Evolutionary conservation across 2,113 vertebrate species (phyloP).

Genomic region (Hippolais icterina): DNA sequence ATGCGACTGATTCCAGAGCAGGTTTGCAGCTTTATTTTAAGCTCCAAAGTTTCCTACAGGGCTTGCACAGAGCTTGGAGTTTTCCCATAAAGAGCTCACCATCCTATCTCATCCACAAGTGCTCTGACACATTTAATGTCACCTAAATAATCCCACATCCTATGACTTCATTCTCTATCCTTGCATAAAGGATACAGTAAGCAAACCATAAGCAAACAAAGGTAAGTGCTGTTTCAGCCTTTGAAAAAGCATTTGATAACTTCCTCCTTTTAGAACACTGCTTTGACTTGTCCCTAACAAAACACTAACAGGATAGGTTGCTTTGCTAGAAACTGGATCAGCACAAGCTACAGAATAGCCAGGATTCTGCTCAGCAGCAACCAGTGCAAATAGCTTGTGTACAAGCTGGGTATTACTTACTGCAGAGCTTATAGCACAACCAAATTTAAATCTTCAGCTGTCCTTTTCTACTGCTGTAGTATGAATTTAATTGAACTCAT

Average conservation of each 20-base stretch:
- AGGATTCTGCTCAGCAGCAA: not conserved
- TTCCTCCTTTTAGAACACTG: not conserved
- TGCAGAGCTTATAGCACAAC: not conserved
- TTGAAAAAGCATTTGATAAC: not conserved
- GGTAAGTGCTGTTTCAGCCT: not conserved
- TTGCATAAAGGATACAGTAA: not conserved
- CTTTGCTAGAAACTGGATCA: not conserved
- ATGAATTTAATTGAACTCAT: not conserved
- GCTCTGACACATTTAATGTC: not conserved
- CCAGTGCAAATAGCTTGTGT: not conserved
- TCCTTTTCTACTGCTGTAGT: not conserved
- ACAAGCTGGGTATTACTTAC: not conserved
- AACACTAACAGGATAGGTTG: not conserved
- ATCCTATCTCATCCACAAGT: not conserved
- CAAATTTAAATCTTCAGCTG: not conserved
- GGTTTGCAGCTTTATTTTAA: not conserved
- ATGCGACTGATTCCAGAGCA: not conserved
- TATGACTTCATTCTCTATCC: not conserved
- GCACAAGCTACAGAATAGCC: not conserved
- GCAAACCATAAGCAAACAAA: not conserved
- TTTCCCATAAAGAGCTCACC: not conserved
- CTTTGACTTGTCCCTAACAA: not conserved
- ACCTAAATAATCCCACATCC: not conserved
- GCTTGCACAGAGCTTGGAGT: fast-evolving
- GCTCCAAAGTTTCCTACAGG: fast-evolving